phyloP scores from a whole-genome alignment of 2,888 invertebrate genomes.

The Cremastinae sp. region DNA sequence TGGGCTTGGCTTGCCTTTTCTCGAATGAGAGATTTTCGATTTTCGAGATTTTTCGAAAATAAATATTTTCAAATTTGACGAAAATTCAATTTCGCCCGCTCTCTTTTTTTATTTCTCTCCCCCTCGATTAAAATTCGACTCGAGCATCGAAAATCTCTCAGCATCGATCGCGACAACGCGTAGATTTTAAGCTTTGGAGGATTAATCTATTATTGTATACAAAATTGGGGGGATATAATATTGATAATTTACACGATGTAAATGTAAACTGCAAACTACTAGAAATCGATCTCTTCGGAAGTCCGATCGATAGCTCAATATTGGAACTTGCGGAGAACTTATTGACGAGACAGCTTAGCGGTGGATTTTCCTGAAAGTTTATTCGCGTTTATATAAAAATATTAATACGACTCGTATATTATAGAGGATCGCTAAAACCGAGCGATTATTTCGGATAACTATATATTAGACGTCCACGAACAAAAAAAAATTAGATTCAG shows the following conservation, averaged over 20 bases:
- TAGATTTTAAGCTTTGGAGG: slow-evolving; percentile 50
- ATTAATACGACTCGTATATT: slow-evolving; percentile 35
- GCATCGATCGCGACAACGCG: slow-evolving; percentile 50
- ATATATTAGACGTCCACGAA: slow-evolving; percentile 52
- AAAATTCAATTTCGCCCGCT: not conserved
- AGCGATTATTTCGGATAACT: slow-evolving; percentile 40
- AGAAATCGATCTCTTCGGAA: slow-evolving; percentile 41
- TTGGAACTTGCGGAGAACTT: slow-evolving; percentile 16
- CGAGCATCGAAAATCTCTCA: slow-evolving; percentile 18
- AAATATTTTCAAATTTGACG: not conserved
- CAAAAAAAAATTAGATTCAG: slow-evolving; percentile 20
- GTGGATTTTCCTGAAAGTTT: slow-evolving; percentile 55
- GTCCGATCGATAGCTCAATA: slow-evolving; percentile 58
- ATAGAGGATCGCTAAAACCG: slow-evolving; percentile 21
- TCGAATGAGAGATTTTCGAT: slow-evolving; percentile 37
- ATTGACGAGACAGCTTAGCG: slow-evolving; percentile 15
- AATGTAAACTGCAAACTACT: slow-evolving; percentile 45
- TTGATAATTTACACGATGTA: not conserved
- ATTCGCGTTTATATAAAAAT: slow-evolving; percentile 46
- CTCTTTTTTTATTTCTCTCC: not conserved
- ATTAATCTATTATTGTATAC: slow-evolving; percentile 49
- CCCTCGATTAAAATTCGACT: not conserved
- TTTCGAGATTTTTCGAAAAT: not conserved
- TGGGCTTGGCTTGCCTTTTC: slow-evolving; percentile 61
- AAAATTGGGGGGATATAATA: slow-evolving; percentile 17